phyloP scores from a whole-genome alignment of 1,140 invertebrate species.

The Archivesica marissinica region DNA sequence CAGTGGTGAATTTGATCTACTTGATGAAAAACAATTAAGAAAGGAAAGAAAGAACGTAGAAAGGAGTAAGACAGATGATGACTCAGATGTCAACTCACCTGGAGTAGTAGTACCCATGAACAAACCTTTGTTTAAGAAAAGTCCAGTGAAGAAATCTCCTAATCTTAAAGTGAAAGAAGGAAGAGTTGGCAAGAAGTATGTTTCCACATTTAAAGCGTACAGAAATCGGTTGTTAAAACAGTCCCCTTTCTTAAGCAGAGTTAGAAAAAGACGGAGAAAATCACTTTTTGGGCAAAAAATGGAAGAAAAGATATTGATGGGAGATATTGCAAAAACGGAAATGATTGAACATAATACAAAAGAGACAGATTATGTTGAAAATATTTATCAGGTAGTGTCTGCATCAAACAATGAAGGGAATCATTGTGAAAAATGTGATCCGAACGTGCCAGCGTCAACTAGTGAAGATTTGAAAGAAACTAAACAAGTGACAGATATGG shows the following conservation, averaged over 20 bases:
- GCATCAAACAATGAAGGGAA: too few relatives aligned
- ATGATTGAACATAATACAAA: neutral
- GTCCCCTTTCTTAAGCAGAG: slow-evolving; percentile 34
- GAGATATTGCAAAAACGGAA: neutral
- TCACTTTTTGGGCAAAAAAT: neutral
- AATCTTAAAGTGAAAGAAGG: slow-evolving; percentile 2
- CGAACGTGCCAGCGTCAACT: too few relatives aligned
- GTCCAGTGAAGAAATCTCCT: slow-evolving; percentile 35
- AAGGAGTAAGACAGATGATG: neutral
- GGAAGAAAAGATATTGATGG: neutral
- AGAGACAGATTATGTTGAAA: neutral
- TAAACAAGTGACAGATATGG: too few relatives aligned
- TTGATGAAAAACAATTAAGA: slow-evolving; percentile 66
- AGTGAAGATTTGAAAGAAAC: too few relatives aligned
- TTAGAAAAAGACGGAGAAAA: slow-evolving; percentile 33
- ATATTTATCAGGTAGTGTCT: neutral
- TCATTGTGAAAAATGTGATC: too few relatives aligned
- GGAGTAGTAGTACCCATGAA: neutral
- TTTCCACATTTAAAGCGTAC: neutral
- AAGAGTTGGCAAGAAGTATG: slow-evolving; percentile 17
- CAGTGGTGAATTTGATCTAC: slow-evolving; percentile 72
- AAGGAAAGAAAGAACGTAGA: slow-evolving; percentile 62
- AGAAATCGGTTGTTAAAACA: slow-evolving; percentile 36
- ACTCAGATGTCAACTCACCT: neutral
- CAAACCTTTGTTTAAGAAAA: slow-evolving; percentile 40